phyloP scores from a whole-genome alignment of 2,888 invertebrate genomes.

The Eristalis arbustorum region DNA sequence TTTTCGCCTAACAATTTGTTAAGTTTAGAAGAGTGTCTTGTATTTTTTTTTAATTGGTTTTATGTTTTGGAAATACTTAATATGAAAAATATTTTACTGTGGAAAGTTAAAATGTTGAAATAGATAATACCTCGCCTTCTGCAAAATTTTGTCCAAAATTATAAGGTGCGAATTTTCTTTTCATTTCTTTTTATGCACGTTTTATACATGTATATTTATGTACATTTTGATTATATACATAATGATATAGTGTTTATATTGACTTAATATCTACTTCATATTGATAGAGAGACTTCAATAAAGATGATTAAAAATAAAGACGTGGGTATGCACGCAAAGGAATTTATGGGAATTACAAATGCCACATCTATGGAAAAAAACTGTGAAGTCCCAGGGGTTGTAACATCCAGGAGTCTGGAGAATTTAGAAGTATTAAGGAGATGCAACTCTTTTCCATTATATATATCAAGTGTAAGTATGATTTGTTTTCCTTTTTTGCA shows the following conservation, averaged over 20 bases:
- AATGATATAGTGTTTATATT: constrained; percentile 28
- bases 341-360: constrained; percentile 45
- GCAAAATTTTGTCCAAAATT: constrained; percentile 24
- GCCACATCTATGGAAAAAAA: constrained; percentile 51
- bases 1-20: constrained; percentile 37
- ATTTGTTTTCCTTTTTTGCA: background rate
- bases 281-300: constrained; percentile 32
- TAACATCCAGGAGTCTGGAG: constrained; percentile 27
- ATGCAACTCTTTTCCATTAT: constrained; percentile 54
- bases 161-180: constrained; percentile 44
- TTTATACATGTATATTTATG: constrained; percentile 18
- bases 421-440: constrained; percentile 47
- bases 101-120: constrained; percentile 21
- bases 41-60: constrained; percentile 31
- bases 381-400: constrained; percentile 34
- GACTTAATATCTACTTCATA: constrained; percentile 38
- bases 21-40: constrained; percentile 37
- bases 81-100: constrained; percentile 23
- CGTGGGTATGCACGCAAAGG: constrained; percentile 51
- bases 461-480: constrained; percentile 45
- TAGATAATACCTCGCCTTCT: constrained; percentile 24
- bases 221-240: constrained; percentile 41
- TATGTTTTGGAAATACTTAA: constrained; percentile 29
- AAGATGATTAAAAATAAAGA: constrained; percentile 57
- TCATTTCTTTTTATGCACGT: constrained; percentile 12